Percentiles rank a stretch among this genome's conserved stretches.
phyloP scores from a whole-genome alignment of 2,797 vertebrate genomes.

The Telmatherina bonti region DNA sequence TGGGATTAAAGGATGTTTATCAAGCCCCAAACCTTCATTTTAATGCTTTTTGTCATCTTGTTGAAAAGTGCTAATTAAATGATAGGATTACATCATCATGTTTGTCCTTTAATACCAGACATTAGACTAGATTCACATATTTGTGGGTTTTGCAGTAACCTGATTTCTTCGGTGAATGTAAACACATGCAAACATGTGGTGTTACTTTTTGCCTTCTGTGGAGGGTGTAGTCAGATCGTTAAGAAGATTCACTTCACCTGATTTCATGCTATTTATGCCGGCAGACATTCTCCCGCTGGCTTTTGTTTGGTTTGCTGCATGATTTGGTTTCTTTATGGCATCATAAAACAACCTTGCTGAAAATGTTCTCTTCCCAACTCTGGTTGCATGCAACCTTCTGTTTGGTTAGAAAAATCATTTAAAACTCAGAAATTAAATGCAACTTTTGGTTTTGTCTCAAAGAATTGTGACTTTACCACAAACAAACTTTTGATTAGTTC shows the following conservation, averaged over 20 bases:
- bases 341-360: not conserved
- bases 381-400: not conserved
- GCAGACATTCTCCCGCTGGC: not conserved
- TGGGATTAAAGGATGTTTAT: not conserved
- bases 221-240: slow-evolving; percentile 14
- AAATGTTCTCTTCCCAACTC: not conserved
- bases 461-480: no score
- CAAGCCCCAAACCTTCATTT: slow-evolving; percentile 9
- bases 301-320: slow-evolving; percentile 7
- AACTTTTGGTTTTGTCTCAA: no score
- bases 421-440: no score
- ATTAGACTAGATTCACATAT: not conserved
- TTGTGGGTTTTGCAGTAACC: not conserved
- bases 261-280: not conserved
- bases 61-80: slow-evolving; percentile 2
- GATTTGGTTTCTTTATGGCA: not conserved
- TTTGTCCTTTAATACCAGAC: not conserved
- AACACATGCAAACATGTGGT: not conserved
- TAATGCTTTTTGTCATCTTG: slow-evolving; percentile 14
- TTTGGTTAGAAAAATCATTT: no score
- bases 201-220: not conserved
- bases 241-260: slow-evolving; percentile 19
- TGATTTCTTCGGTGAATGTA: not conserved
- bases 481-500: no score
- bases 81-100: slow-evolving; percentile 6